Evolutionary conservation across 2,888 invertebrate genomes (phyloP).

Genomic region (Isotomurus palustris): DNA sequence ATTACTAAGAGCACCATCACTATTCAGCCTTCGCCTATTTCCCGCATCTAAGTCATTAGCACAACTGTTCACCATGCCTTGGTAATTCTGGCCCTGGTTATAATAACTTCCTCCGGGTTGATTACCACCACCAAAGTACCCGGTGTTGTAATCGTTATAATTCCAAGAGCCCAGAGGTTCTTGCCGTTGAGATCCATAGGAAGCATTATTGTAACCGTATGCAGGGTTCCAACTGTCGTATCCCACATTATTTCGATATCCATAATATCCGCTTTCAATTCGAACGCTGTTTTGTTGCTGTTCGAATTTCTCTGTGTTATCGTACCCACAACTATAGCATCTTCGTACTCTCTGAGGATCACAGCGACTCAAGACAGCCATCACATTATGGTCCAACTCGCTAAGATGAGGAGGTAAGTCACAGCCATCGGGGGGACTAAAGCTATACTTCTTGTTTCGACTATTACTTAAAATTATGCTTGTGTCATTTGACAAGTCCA

Average conservation of each 20-base stretch:
- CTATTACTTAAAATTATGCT: background rate
- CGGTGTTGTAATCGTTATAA: background rate
- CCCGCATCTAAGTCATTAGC: background rate
- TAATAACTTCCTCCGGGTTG: no score
- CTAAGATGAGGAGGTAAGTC: slow-evolving; percentile 32
- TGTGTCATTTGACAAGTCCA: no score
- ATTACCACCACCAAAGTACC: no score
- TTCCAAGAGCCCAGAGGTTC: background rate
- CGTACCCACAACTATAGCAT: slow-evolving; percentile 31
- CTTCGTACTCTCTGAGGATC: slow-evolving; percentile 28
- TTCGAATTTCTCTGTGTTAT: slow-evolving; percentile 9
- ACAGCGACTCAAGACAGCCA: slow-evolving; percentile 34
- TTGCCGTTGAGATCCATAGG: background rate
- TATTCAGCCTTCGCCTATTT: slow-evolving; percentile 21
- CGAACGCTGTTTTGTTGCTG: background rate
- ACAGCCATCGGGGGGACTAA: slow-evolving; percentile 20
- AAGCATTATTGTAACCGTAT: background rate
- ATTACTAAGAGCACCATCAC: slow-evolving; percentile 16
- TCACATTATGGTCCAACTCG: slow-evolving; percentile 32
- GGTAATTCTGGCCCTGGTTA: background rate
- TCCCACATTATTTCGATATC: background rate
- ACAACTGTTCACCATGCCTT: no score
- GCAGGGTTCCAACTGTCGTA: slow-evolving; percentile 4
- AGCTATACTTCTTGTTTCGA: slow-evolving; percentile 18
- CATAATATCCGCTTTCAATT: background rate